Percentiles rank a stretch among this genome's conserved stretches.
Evolutionary conservation across 1,140 invertebrate species (phyloP).

Genomic region (Pseudomyrmex dendroicus): DNA sequence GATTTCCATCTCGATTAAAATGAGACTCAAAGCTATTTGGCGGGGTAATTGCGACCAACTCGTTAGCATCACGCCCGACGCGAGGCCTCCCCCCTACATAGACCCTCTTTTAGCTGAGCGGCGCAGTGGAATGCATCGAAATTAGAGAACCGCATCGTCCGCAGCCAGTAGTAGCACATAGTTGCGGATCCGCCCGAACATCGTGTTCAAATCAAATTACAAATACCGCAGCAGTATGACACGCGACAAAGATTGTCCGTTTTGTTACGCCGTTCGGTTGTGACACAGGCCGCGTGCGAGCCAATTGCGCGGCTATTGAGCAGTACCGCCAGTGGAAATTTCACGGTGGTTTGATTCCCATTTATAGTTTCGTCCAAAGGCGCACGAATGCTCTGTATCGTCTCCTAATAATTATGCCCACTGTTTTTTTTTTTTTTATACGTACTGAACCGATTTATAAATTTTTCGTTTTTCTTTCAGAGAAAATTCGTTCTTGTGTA

Average conservation of each 20-base stretch:
- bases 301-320: not conserved
- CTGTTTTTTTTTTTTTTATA: not conserved
- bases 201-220: conserved; percentile 43
- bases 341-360: not conserved
- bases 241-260: conserved; percentile 21
- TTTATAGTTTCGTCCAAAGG: not conserved
- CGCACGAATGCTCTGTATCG: not conserved
- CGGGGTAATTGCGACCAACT: conserved; percentile 43
- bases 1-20: conserved; percentile 48
- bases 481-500: no score
- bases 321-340: not conserved
- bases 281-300: not conserved
- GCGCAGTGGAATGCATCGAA: conserved; percentile 34
- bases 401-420: not conserved
- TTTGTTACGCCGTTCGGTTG: not conserved
- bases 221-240: conserved; percentile 29
- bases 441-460: not conserved
- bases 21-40: conserved; percentile 50
- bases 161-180: conserved; percentile 25
- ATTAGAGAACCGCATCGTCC: conserved; percentile 54
- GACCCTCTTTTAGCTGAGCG: conserved; percentile 28
- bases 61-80: conserved; percentile 41
- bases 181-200: conserved; percentile 19
- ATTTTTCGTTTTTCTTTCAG: not conserved
- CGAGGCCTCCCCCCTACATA: not conserved